Conservation (phyloP, 2,888 invertebrate genomes). For the Stictocephala bisonia region DNA sequence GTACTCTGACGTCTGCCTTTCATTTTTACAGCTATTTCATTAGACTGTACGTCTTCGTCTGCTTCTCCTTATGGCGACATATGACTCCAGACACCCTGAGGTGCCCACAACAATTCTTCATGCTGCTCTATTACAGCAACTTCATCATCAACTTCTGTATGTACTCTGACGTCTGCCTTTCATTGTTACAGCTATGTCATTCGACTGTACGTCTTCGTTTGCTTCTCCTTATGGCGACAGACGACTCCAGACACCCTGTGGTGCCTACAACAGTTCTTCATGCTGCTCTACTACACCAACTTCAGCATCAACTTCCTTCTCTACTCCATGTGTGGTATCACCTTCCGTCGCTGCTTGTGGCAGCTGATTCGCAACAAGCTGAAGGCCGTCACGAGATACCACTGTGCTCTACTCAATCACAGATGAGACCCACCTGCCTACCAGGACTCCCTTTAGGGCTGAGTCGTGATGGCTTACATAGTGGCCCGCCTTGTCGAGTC, state of each 20-base stretch:
- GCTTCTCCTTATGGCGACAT: too few relatives aligned
- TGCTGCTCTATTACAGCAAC: too few relatives aligned
- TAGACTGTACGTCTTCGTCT: conserved; percentile 68
- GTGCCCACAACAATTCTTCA: too few relatives aligned
- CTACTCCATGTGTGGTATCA: conserved; percentile 73
- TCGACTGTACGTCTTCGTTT: conserved; percentile 68
- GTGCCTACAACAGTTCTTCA: conserved; percentile 71
- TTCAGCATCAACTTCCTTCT: conserved; percentile 74
- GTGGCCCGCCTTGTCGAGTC: too few relatives aligned
- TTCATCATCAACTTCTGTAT: too few relatives aligned
- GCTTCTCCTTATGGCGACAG: conserved; percentile 66
- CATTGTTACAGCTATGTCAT: conserved; percentile 69
- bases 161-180: too few relatives aligned
- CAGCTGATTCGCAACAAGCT: conserved; percentile 67
- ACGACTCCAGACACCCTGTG: conserved; percentile 65
- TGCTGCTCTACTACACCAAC: conserved; percentile 74
- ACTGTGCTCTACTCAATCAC: conserved; percentile 26
- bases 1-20: too few relatives aligned
- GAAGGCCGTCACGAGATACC: conserved; percentile 62
- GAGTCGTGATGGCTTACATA: too few relatives aligned
- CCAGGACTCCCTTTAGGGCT: neutral
- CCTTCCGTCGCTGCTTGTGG: conserved; percentile 69
- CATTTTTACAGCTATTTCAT: conserved; percentile 69
- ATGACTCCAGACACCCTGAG: too few relatives aligned
- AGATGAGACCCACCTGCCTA: neutral